A percentile compares a stretch with the other conserved stretches of the same genome.
Conservation (phyloP, 1,140 invertebrate genomes). For the Pygmarrhopalites habei region DNA sequence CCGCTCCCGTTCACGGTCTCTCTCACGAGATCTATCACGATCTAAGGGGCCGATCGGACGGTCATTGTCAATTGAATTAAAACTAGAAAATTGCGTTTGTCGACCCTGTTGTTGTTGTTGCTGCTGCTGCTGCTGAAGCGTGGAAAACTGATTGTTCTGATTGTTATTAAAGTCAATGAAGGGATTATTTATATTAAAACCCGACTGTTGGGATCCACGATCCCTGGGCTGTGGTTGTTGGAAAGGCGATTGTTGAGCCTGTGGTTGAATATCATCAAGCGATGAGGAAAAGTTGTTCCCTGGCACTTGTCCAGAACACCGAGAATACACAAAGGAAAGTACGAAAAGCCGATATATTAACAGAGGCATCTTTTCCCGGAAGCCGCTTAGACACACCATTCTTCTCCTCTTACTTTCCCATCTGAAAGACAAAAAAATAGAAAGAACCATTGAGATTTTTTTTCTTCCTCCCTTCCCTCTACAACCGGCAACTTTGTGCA, state of each 20-base stretch:
- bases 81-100: conserved; percentile 18
- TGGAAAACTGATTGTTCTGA: conserved; percentile 23
- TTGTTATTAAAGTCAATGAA: conserved; percentile 2
- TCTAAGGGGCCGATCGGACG: conserved; percentile 1
- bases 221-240: conserved; percentile 2
- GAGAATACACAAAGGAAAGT: conserved; percentile 1
- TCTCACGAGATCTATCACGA: conserved; percentile 3
- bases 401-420: conserved; percentile 6
- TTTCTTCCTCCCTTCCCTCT: background rate
- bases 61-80: conserved; percentile 25
- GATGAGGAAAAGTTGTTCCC: background rate
- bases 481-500: too few relatives aligned
- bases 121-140: background rate
- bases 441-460: background rate
- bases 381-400: background rate
- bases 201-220: conserved; percentile 3
- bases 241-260: too few relatives aligned
- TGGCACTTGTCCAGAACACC: conserved; percentile 14
- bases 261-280: too few relatives aligned
- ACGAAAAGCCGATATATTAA: conserved; percentile 6
- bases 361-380: conserved; percentile 5
- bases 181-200: background rate
- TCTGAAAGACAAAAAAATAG: conserved; percentile 2
- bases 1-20: background rate
- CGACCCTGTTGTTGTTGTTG: conserved; percentile 14